These are phyloP conservation scores for Meloidogyne floridensis DNA, from an alignment of 1,140 invertebrate genomes.

Conservation along the genomic window DNA sequence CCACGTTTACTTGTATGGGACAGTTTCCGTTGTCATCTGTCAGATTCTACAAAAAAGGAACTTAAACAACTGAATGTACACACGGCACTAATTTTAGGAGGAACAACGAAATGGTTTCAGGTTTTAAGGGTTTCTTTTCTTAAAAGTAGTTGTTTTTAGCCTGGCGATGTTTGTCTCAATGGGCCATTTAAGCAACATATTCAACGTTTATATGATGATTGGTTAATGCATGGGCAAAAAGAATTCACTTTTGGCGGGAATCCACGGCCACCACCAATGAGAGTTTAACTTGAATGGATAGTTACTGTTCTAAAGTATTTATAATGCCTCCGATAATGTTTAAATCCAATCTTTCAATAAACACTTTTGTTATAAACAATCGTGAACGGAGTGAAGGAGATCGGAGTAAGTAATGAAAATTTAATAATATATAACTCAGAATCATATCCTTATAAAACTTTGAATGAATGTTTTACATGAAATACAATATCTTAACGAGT, in stretches of 20 bases:
- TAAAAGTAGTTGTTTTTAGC: background rate
- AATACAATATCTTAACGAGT: too few species aligned
- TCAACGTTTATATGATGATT: background rate
- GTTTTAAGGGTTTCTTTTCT: background rate
- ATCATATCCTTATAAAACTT: too few species aligned
- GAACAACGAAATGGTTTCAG: slow-evolving; percentile 2
- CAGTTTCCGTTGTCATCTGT: slow-evolving; percentile 1
- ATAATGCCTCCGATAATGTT: too few species aligned
- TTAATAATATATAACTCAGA: too few species aligned
- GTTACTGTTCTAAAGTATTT: too few species aligned
- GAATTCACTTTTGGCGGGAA: background rate
- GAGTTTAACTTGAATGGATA: slow-evolving; percentile 5
- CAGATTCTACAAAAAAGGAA: background rate
- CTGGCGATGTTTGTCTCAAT: background rate
- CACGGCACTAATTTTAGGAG: background rate
- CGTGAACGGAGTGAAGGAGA: too few species aligned
- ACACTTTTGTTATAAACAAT: too few species aligned
- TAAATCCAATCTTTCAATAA: too few species aligned
- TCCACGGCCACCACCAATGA: background rate
- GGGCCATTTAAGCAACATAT: slow-evolving; percentile 1
- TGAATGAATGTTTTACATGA: too few species aligned
- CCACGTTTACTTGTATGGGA: background rate
- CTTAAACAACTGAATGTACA: background rate
- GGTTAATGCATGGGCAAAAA: background rate
- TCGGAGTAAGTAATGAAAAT: too few species aligned